Conservation (phyloP, 2,113 vertebrate species). For the Pangasianodon gigas region DNA sequence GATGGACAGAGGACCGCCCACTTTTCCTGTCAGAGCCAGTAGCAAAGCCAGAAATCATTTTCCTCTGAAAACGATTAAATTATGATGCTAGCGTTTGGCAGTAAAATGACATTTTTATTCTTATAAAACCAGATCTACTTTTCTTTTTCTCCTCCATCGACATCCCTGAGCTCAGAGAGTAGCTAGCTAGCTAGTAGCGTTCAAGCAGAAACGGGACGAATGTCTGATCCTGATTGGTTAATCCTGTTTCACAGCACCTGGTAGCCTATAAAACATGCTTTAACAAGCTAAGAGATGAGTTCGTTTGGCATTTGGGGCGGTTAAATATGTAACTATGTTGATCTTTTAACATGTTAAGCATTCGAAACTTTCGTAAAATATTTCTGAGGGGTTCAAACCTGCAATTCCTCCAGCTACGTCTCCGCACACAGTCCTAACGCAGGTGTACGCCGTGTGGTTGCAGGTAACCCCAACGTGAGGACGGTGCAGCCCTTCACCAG, state of each 20-base stretch:
- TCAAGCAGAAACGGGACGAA: not conserved
- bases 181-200: too few relatives aligned
- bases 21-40: not conserved
- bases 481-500: constrained; percentile 87
- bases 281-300: too few relatives aligned
- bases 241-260: not conserved
- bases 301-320: not conserved
- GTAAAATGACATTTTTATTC: too few relatives aligned
- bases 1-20: not conserved
- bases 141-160: not conserved
- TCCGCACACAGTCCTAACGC: not conserved
- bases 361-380: not conserved
- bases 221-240: not conserved
- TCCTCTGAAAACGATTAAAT: not conserved
- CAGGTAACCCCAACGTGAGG: constrained; percentile 72
- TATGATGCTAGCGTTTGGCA: not conserved
- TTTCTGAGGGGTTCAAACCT: not conserved
- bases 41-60: not conserved
- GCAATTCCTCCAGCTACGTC: not conserved
- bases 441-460: constrained; percentile 17
- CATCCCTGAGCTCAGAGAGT: not conserved
- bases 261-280: too few relatives aligned
- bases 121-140: too few relatives aligned
- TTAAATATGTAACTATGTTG: not conserved
- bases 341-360: not conserved